Evolutionary conservation across 2,797 vertebrate genomes (phyloP), one percentile per base, ranked within the genome.

Genomic region (Enteromius radiatus): DNA sequence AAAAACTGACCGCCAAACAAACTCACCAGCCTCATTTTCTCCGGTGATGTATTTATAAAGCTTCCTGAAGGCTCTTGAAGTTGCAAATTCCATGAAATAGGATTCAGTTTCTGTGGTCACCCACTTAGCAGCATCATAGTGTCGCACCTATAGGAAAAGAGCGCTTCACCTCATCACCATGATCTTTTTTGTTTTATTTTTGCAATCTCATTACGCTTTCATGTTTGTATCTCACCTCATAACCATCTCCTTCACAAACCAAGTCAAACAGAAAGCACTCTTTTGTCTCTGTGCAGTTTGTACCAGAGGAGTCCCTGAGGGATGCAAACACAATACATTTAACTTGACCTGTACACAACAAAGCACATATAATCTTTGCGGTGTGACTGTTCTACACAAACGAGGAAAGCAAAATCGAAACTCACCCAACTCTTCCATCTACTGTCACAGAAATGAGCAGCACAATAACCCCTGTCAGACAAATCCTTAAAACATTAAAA

Each of bases 371-470:
- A 21, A 28, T 23, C 14, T 23, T 6, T 15, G 59, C 4, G 28
- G 15, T 38, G 45, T 65, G 23, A 26, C 56, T 28, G 21, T 49
- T 78, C 4, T 31, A 63, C 26, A n/a, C 26, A 19, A 12, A 9
- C 21, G 23, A 43, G 73, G 1, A 0, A 61, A 23, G n/a, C 10
- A 28, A 78, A 36, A 23, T 7, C 0, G 61, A 52, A 45, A 56
- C 90, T 89, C 89, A 95, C 94, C 94, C 94, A 78, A 94, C 63
- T 87, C 69, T 86, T 80, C 92, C 93, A 33, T 95, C 92, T 38
- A 88, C 88, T 78, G 91, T 91, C 15, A 93, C 43, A 56, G 88
- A 67, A 80, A 94, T 80, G 84, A 94, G 82, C 75, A 93, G 83
- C 36, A 90, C 89, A 67, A 90, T 38, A n/a, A 92, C 69, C 43